phyloP scores from a whole-genome alignment of 2,888 invertebrate species.

The Melanostoma scalare region DNA sequence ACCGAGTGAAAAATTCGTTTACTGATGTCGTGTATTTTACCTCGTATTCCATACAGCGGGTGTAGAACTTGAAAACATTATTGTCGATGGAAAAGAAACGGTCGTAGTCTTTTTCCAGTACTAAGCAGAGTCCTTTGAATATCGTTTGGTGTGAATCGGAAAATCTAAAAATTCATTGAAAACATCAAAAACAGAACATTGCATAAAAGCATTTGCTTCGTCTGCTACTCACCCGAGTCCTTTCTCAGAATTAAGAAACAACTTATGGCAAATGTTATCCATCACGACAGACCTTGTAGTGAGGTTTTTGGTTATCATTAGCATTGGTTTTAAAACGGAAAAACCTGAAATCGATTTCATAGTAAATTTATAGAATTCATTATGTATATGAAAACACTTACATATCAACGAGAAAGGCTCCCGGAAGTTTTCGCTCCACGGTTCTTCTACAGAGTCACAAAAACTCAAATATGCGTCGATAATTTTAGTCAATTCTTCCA shows the following conservation, averaged over 20 bases:
- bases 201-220: not conserved
- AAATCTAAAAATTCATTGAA: conserved; percentile 19
- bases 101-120: conserved; percentile 44
- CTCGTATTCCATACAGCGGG: conserved; percentile 49
- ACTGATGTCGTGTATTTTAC: not conserved
- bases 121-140: conserved; percentile 25
- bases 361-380: not conserved
- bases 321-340: conserved; percentile 28
- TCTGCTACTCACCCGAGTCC: conserved; percentile 46
- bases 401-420: conserved; percentile 59
- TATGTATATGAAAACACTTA: conserved; percentile 1
- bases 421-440: conserved; percentile 38
- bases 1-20: not conserved
- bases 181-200: not conserved
- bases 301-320: conserved; percentile 27
- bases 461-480: conserved; percentile 27
- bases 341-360: conserved; percentile 21
- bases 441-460: conserved; percentile 20
- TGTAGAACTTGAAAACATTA: conserved; percentile 47
- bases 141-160: conserved; percentile 36
- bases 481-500: conserved; percentile 20
- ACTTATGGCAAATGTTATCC: conserved; percentile 36
- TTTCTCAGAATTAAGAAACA: conserved; percentile 48
- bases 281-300: not conserved
- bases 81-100: conserved; percentile 27